phyloP scores from a whole-genome alignment of 1,140 invertebrate species.

The Eriosoma lanigerum region DNA sequence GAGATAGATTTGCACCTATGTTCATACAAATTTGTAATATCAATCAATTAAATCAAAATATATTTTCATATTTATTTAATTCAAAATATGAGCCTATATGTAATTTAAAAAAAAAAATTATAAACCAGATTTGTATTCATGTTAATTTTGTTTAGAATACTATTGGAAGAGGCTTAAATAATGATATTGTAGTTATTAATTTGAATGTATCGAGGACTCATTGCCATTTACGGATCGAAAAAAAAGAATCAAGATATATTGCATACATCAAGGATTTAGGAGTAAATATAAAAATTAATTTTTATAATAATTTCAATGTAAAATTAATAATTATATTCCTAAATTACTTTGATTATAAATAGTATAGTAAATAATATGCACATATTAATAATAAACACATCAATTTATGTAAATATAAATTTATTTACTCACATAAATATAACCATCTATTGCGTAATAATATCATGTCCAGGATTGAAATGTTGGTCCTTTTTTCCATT shows the following conservation, averaged over 20 bases:
- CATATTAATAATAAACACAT: no score
- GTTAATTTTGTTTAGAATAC: slow-evolving; percentile 41
- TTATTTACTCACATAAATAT: no score
- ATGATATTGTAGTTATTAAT: slow-evolving; percentile 42
- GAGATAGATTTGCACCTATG: not conserved
- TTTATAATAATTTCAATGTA: not conserved
- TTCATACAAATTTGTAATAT: not conserved
- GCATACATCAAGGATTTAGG: slow-evolving; percentile 39
- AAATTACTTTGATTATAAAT: no score
- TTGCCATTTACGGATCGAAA: slow-evolving; percentile 32
- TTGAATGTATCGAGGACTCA: slow-evolving; percentile 41
- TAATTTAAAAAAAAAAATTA: no score
- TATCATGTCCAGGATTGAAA: not conserved
- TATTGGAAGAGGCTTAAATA: slow-evolving; percentile 42
- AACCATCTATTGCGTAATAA: no score
- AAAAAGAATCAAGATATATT: slow-evolving; percentile 23
- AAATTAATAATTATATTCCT: no score
- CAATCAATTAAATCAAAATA: not conserved
- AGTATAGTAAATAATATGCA: no score
- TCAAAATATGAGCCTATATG: no score
- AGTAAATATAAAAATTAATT: slow-evolving; percentile 18
- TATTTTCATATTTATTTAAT: not conserved
- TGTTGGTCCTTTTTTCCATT: no score
- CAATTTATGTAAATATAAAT: no score
- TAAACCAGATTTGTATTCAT: no score